These are phyloP conservation scores for Microcebus griseorufus DNA, from an alignment of 2,113 vertebrate species.

Conservation along the genomic window DNA sequence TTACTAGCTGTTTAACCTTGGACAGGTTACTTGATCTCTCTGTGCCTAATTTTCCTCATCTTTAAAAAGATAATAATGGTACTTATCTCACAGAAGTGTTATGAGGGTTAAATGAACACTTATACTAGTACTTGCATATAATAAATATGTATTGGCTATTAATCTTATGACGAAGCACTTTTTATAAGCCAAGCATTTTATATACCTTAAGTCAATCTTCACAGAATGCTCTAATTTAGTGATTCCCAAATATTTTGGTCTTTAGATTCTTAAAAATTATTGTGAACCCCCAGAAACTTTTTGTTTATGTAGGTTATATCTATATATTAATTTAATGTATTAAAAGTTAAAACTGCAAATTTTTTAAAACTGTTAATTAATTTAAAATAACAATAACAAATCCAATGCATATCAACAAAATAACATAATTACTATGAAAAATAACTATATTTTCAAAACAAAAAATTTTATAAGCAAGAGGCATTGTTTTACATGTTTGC, in stretches of 20 bases:
- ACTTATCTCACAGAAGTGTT: neutral
- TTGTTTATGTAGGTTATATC: neutral
- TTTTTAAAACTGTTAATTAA: constrained; percentile 1
- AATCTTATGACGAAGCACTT: neutral
- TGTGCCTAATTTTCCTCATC: neutral
- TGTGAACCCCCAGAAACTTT: neutral
- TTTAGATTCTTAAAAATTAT: neutral
- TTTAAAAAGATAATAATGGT: neutral
- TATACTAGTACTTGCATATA: neutral
- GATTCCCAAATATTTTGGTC: neutral
- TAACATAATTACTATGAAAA: constrained; percentile 7
- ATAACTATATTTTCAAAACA: constrained; percentile 22
- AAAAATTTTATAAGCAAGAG: neutral
- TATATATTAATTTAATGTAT: neutral
- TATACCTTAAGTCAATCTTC: neutral
- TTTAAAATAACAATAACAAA: constrained; percentile 7
- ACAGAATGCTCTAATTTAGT: neutral
- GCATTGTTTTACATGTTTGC: constrained; percentile 16
- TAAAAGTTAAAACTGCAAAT: constrained; percentile 26
- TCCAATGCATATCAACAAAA: neutral
- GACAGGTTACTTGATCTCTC: neutral
- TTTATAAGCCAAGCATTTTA: neutral
- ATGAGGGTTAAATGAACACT: neutral
- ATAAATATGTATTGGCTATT: neutral
- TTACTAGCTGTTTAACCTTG: neutral